Evolutionary conservation across 23 tunicate genomes (phyloP).

Genomic region (Ciona savignyi): DNA sequence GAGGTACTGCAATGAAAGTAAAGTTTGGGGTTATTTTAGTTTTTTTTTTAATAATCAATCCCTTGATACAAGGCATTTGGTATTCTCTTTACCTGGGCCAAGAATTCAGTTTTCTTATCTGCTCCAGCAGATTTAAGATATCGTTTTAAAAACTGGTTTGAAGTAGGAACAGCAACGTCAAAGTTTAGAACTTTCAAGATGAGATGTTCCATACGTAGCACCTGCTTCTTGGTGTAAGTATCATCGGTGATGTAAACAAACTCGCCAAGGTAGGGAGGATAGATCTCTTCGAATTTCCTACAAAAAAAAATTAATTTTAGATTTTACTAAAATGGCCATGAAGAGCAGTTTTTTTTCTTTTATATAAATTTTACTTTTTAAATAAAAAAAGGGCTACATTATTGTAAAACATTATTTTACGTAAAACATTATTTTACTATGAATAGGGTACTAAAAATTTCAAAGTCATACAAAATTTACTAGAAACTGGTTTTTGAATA

Average conservation of each 20-base stretch:
- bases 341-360: no score
- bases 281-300: conserved; percentile 98
- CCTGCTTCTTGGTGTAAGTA: conserved; percentile 91
- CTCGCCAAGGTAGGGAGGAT: conserved; percentile 95
- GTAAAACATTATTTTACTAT: no score
- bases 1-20: conserved; percentile 40
- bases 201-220: conserved; percentile 93
- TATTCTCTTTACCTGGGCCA: conserved; percentile 73
- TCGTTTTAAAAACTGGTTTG: conserved; percentile 74
- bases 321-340: no score
- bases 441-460: no score
- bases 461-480: no score
- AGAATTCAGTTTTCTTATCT: conserved; percentile 55
- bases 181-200: conserved; percentile 80
- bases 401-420: no score
- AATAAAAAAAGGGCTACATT: no score
- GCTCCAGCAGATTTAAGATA: conserved; percentile 62
- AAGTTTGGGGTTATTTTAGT: no score
- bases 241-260: conserved; percentile 98
- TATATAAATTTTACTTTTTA: no score
- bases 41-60: no score
- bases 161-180: conserved; percentile 85
- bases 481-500: no score
- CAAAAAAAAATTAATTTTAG: conserved; percentile 7
- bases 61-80: no score